phyloP scores from a whole-genome alignment of 2,113 vertebrate species.

The Nesoenas mayeri region DNA sequence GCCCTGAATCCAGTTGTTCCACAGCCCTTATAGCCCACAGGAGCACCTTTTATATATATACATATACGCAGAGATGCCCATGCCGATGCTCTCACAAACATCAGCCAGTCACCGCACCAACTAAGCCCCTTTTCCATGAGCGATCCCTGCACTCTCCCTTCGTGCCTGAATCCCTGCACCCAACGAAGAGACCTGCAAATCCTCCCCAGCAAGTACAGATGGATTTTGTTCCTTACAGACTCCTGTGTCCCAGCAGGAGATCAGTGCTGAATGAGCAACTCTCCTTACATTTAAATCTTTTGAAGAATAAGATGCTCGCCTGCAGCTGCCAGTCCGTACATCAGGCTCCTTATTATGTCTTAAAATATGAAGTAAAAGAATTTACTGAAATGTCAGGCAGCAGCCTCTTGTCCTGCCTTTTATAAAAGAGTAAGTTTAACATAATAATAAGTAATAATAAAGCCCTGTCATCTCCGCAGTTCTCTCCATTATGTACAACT shows the following conservation, averaged over 20 bases:
- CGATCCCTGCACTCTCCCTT: neutral
- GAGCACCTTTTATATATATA: neutral
- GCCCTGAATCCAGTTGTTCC: neutral
- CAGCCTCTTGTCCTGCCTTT: neutral
- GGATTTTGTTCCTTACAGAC: neutral
- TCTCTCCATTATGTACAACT: neutral
- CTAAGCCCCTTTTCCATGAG: accelerated
- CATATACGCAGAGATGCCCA: accelerated
- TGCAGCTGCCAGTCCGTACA: constrained; percentile 6
- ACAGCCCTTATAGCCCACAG: neutral
- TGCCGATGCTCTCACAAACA: accelerated
- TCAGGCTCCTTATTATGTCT: neutral
- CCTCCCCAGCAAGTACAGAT: neutral
- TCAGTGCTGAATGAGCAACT: neutral
- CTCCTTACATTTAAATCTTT: neutral
- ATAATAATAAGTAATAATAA: constrained; percentile 6
- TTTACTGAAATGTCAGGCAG: constrained; percentile 21
- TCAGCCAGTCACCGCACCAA: neutral
- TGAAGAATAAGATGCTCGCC: neutral
- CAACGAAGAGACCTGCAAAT: neutral
- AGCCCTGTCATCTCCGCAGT: neutral
- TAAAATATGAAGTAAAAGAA: constrained; percentile 24
- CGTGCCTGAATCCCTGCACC: neutral
- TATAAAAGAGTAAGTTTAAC: constrained; percentile 6
- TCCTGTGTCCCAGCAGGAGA: neutral